These are phyloP conservation scores for Chaetodon trifascialis DNA, from an alignment of 2,113 vertebrate species.

Conservation along the genomic window DNA sequence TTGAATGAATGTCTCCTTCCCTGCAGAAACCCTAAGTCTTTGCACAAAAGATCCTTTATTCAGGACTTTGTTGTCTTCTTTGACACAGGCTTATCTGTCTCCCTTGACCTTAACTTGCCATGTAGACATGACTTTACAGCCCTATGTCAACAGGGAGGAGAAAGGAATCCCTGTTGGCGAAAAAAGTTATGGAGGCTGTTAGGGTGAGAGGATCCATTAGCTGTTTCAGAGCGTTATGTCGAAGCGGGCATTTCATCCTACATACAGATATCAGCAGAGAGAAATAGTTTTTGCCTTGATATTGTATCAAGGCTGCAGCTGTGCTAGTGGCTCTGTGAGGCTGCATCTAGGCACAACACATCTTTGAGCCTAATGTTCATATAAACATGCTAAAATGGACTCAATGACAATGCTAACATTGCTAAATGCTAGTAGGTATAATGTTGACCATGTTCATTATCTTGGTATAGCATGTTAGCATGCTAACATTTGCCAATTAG, in stretches of 20 bases:
- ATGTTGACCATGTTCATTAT: neutral
- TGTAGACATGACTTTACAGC: slow-evolving; percentile 80
- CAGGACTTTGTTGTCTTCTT: slow-evolving; percentile 63
- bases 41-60: slow-evolving; percentile 80
- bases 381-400: neutral
- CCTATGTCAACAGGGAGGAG: slow-evolving; percentile 72
- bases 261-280: slow-evolving; percentile 2
- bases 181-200: slow-evolving; percentile 6
- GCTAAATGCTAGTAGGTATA: neutral
- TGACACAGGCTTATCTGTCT: slow-evolving; percentile 77
- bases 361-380: neutral
- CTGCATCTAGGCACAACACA: neutral
- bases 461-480: neutral
- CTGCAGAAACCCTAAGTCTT: slow-evolving; percentile 43
- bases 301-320: neutral
- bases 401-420: too few relatives aligned
- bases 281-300: neutral
- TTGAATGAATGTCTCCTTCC: slow-evolving; percentile 44
- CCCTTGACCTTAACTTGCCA: slow-evolving; percentile 74
- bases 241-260: slow-evolving; percentile 7
- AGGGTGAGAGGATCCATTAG: neutral
- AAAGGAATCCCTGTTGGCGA: slow-evolving; percentile 60
- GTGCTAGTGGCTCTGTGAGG: neutral
- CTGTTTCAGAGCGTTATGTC: slow-evolving; percentile 15
- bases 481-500: neutral